phyloP scores from a whole-genome alignment of 2,797 vertebrate genomes.

The Myripristis jacobus region DNA sequence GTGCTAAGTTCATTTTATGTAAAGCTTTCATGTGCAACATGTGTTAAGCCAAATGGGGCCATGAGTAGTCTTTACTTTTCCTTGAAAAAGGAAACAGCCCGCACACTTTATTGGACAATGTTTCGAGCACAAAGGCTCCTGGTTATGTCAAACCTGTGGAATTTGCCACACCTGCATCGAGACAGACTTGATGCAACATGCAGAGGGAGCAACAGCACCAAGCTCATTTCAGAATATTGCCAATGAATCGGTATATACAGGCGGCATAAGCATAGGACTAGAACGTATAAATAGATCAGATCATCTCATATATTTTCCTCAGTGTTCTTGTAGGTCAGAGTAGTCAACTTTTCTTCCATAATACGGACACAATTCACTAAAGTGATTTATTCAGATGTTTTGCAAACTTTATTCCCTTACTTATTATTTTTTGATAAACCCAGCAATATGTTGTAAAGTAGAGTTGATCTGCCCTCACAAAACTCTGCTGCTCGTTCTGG shows the following conservation, averaged over 20 bases:
- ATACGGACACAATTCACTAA: no score
- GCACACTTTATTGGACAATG: not conserved
- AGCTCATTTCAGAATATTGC: no score
- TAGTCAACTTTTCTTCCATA: no score
- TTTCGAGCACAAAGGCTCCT: not conserved
- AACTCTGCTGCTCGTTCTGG: not conserved
- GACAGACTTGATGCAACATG: not conserved
- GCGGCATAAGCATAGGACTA: no score
- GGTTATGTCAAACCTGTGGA: not conserved
- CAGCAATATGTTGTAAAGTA: not conserved
- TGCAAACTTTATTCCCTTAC: not conserved
- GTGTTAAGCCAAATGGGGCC: slow-evolving; percentile 25
- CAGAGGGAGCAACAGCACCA: not conserved
- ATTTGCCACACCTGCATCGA: not conserved
- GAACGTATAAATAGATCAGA: no score
- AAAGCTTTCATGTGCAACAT: slow-evolving; percentile 52
- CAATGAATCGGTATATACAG: no score
- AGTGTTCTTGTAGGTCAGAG: no score
- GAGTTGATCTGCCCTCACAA: not conserved
- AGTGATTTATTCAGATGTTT: no score
- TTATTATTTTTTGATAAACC: no score
- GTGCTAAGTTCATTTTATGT: slow-evolving; percentile 50
- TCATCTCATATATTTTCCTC: no score
- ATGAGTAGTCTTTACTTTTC: slow-evolving; percentile 21
- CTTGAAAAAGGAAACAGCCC: slow-evolving; percentile 6